Evolutionary conservation across 2,888 invertebrate genomes (phyloP).

Genomic region (Amphimallon solstitiale): DNA sequence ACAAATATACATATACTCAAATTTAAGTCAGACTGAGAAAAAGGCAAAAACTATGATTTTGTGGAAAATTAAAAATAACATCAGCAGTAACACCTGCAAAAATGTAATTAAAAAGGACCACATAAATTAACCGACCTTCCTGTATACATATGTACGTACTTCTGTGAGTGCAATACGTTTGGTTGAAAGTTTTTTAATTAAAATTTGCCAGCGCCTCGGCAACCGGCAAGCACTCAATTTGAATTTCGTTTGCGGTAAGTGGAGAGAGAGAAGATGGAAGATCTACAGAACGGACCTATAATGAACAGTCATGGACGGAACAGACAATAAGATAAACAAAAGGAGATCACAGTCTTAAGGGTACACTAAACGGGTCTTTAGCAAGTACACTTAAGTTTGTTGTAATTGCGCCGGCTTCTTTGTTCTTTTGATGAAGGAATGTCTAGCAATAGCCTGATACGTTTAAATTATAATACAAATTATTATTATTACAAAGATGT

Average conservation of each 20-base stretch:
- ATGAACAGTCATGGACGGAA: constrained; percentile 10
- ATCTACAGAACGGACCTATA: not conserved
- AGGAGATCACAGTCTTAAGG: constrained; percentile 16
- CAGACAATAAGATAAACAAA: constrained; percentile 18
- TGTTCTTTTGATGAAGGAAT: not conserved
- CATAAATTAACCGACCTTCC: constrained; percentile 8
- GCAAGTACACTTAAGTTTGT: not conserved
- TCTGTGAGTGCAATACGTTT: not conserved
- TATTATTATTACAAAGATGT: too few relatives aligned
- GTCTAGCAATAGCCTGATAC: too few relatives aligned
- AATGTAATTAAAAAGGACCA: not conserved
- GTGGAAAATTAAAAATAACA: too few relatives aligned
- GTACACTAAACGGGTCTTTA: not conserved
- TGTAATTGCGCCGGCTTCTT: not conserved
- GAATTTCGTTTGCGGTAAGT: constrained; percentile 17
- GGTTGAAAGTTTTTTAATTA: constrained; percentile 17
- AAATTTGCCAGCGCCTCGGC: constrained; percentile 8
- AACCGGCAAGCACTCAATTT: constrained; percentile 13
- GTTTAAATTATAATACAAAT: too few relatives aligned
- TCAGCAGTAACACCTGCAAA: too few relatives aligned
- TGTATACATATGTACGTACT: constrained; percentile 1
- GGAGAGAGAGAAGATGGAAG: constrained; percentile 2
- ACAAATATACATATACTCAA: too few relatives aligned
- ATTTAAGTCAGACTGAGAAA: too few relatives aligned
- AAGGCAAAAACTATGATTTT: too few relatives aligned